phyloP scores from a whole-genome alignment of 1,140 invertebrate genomes.

The Sitophilus oryzae region DNA sequence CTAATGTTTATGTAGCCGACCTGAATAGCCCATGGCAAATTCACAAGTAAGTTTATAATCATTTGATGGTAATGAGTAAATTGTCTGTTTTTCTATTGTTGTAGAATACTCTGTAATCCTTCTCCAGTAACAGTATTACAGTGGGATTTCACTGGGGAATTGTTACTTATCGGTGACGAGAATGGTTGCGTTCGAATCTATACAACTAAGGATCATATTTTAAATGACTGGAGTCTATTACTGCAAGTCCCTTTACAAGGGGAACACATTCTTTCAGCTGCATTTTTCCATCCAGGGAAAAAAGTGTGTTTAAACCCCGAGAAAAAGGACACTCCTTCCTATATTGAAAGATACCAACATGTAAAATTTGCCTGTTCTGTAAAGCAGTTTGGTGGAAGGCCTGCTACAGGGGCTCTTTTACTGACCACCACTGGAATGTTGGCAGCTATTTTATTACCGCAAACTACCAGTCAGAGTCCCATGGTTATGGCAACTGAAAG shows the following conservation, averaged over 20 bases:
- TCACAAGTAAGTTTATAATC: conserved; percentile 64
- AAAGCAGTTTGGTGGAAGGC: conserved; percentile 77
- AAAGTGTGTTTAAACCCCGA: conserved; percentile 62
- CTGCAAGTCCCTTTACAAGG: conserved; percentile 51
- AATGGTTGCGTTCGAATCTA: conserved; percentile 72
- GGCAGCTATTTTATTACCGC: conserved; percentile 58
- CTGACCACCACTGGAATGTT: conserved; percentile 81
- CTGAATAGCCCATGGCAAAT: conserved; percentile 79
- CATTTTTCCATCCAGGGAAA: conserved; percentile 81
- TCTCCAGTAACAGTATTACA: conserved; percentile 68
- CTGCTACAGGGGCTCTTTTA: conserved; percentile 73
- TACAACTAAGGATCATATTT: conserved; percentile 67
- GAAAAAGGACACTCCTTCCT: conserved; percentile 74
- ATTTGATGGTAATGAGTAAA: neutral
- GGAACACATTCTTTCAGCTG: conserved; percentile 73
- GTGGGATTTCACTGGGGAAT: conserved; percentile 78
- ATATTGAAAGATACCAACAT: conserved; percentile 80
- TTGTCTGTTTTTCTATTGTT: conserved; percentile 20
- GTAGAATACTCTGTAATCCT: conserved; percentile 51
- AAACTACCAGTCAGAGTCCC: conserved; percentile 35
- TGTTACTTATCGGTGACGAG: conserved; percentile 68
- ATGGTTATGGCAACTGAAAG: conserved; percentile 57
- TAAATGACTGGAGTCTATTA: conserved; percentile 69
- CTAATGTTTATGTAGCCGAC: conserved; percentile 81
- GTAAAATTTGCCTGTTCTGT: conserved; percentile 72